These are phyloP conservation scores for Rhabdophis nuchalis DNA, from an alignment of 2,797 vertebrate genomes.

Conservation along the genomic window DNA sequence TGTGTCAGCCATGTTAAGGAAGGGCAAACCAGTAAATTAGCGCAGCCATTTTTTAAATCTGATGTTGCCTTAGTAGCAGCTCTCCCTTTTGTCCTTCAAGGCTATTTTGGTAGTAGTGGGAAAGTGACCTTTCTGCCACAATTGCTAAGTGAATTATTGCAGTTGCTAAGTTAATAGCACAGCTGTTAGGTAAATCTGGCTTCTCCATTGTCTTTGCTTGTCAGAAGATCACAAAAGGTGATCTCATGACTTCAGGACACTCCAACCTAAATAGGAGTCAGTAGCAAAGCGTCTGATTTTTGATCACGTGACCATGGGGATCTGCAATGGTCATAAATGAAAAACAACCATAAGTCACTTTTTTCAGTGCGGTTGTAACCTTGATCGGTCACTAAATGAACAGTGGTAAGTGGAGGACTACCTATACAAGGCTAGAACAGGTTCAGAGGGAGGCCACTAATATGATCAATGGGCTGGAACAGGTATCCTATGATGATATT, in stretches of 20 bases:
- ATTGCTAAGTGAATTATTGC: too few relatives aligned
- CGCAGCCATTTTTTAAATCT: not conserved
- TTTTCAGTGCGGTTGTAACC: not conserved
- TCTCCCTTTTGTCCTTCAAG: not conserved
- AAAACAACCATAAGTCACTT: not conserved
- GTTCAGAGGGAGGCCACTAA: not conserved
- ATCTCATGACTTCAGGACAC: too few relatives aligned
- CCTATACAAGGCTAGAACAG: not conserved
- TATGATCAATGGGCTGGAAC: not conserved
- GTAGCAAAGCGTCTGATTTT: too few relatives aligned
- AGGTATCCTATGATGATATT: not conserved
- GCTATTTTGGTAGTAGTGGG: too few relatives aligned
- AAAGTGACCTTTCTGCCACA: too few relatives aligned
- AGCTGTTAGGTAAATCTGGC: too few relatives aligned
- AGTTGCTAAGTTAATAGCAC: too few relatives aligned
- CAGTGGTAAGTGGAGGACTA: not conserved
- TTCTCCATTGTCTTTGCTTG: too few relatives aligned
- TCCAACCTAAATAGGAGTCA: too few relatives aligned
- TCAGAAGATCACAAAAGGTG: too few relatives aligned
- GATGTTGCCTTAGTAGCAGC: not conserved
- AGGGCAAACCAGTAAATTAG: not conserved
- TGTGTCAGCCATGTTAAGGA: not conserved
- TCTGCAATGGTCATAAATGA: too few relatives aligned
- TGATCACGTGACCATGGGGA: too few relatives aligned
- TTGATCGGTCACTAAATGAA: not conserved